These are phyloP conservation scores for Metopia argyrocephala DNA, from an alignment of 2,888 invertebrate genomes.

Conservation along the genomic window DNA sequence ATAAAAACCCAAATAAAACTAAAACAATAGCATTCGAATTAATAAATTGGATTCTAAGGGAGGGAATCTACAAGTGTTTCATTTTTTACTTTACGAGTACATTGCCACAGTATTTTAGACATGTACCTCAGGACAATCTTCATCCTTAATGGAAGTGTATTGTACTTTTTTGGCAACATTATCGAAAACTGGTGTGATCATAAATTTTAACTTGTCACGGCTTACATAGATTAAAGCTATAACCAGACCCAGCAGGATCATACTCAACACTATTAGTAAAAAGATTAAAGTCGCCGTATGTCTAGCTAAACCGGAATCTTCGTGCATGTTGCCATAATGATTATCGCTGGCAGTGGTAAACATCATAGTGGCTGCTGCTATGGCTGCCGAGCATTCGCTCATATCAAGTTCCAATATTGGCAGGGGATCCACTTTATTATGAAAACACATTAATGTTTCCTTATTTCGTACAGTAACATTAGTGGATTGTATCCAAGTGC, in stretches of 20 bases:
- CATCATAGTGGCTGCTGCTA: conserved; percentile 73
- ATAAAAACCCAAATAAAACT: too few relatives aligned
- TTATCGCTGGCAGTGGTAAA: conserved; percentile 70
- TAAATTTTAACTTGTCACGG: conserved; percentile 81
- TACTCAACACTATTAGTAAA: conserved; percentile 80
- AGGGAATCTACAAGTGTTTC: conserved; percentile 17
- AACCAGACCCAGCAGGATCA: conserved; percentile 81
- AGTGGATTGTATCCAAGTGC: conserved; percentile 83
- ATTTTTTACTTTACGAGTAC: background rate
- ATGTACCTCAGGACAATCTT: conserved; percentile 79
- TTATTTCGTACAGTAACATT: conserved; percentile 82
- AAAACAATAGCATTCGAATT: too few relatives aligned
- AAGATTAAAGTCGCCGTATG: conserved; percentile 78
- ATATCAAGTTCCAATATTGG: conserved; percentile 73
- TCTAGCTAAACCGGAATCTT: conserved; percentile 67
- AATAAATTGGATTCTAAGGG: conserved; percentile 23
- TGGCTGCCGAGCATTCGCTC: conserved; percentile 72
- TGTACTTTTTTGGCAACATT: conserved; percentile 85
- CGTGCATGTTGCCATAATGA: conserved; percentile 67
- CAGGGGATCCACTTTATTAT: conserved; percentile 71
- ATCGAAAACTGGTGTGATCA: conserved; percentile 82
- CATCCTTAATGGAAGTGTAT: conserved; percentile 85
- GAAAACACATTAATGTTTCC: conserved; percentile 80
- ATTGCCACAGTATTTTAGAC: conserved; percentile 71
- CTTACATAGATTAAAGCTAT: conserved; percentile 82